Conservation (phyloP, 2,797 vertebrate genomes). For the Triplophysa yarkandensis region DNA sequence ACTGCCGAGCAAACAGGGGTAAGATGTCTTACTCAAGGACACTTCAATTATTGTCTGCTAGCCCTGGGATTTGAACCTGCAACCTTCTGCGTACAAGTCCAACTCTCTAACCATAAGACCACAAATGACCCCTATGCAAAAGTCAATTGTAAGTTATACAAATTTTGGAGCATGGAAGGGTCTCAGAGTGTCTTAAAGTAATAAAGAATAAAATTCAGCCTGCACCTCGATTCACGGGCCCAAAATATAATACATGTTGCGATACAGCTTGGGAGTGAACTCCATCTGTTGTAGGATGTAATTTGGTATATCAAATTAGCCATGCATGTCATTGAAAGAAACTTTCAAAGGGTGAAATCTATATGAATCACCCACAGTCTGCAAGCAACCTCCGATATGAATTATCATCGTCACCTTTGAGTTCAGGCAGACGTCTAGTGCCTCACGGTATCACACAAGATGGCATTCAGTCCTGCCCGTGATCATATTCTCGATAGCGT, state of each 20-base stretch:
- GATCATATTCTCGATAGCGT: conserved; percentile 89
- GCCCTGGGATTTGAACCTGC: too few species aligned
- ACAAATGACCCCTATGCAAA: too few species aligned
- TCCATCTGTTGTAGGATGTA: not conserved
- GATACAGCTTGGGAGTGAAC: not conserved
- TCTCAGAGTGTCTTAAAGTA: too few species aligned
- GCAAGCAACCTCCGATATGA: conserved; percentile 69
- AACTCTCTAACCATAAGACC: too few species aligned
- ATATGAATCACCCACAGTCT: conserved; percentile 6
- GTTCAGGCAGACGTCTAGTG: conserved; percentile 81
- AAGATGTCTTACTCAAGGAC: too few species aligned
- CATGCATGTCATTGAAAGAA: not conserved
- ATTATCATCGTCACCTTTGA: conserved; percentile 89
- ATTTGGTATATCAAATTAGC: not conserved
- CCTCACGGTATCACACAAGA: conserved; percentile 79
- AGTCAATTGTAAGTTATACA: too few species aligned
- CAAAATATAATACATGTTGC: not conserved
- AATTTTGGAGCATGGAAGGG: too few species aligned
- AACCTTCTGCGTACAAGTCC: too few species aligned
- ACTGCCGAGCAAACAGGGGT: too few species aligned
- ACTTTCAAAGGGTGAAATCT: not conserved
- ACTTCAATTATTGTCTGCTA: too few species aligned
- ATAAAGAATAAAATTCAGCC: too few species aligned
- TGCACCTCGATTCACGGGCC: too few species aligned
- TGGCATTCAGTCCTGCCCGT: conserved; percentile 79